Evolutionary conservation across 2,797 vertebrate species (phyloP), one percentile per base, ranked within the genome.

Genomic region (Lithobates sylvaticus): DNA sequence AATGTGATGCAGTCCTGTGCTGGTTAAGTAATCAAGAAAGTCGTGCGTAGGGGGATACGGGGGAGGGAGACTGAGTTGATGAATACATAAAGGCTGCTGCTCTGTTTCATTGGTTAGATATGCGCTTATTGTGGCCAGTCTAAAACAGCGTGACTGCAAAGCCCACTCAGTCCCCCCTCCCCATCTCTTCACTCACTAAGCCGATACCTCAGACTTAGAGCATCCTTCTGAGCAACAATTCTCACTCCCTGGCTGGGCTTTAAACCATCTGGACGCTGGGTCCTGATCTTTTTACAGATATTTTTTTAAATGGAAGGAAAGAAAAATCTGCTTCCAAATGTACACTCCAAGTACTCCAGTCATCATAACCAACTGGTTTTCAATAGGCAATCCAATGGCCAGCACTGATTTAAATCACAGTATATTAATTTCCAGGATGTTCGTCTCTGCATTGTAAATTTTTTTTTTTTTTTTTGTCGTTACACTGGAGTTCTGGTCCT

Each of bases 71-170:
- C 91, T 92, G 54, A 50, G 85, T 84, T 90, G 88, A 92, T 84
- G 90, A 91, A 86, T 88, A 91, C 91, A 93, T 92, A 92, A 93
- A 92, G 90, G 84, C 90, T 88, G 85, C 84, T 89, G 83, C 90
- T 86, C 83, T 36, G 93, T 91, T 91, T 82, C 92, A 97, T 98
- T 98, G 97, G 97, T 91, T 95, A 88, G 88, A 85, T 89, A 78
- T 82, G 88, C 84, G 87, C 88, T 89, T 89, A 91, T 90, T 92
- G 94, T 90, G 89, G 91, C 95, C 94, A 94, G 92, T 96, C 94
- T 94, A 93, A 95, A 95, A 92, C 93, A 90, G 93, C 90, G 86
- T 92, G 92, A 91, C 94, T 93, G 92, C 91, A 92, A 91, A 91
- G 90, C 91, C 91, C 93, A 92, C 89, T 94, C 88, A 3, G 50